Conservation (phyloP, 2,797 vertebrate species). For the Tamandua tetradactyla region DNA sequence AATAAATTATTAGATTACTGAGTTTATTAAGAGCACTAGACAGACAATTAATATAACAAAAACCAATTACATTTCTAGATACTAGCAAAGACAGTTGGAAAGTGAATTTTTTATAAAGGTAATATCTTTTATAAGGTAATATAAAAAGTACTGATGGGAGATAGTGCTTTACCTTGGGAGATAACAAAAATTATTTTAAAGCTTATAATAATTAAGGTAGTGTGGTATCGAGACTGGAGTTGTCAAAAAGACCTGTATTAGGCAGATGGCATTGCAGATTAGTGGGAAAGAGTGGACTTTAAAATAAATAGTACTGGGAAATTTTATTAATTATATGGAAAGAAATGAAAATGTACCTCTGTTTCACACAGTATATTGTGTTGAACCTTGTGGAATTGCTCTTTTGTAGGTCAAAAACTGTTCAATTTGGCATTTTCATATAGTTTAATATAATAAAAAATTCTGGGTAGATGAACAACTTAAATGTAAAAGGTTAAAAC, state of each 20-base stretch:
- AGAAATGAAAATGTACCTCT: not conserved
- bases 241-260: not conserved
- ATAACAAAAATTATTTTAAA: slow-evolving; percentile 13
- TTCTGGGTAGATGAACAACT: slow-evolving; percentile 4
- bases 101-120: not conserved
- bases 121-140: not conserved
- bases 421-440: not conserved
- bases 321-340: not conserved
- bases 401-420: not conserved
- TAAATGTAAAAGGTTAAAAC: slow-evolving; percentile 25
- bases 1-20: slow-evolving; percentile 29
- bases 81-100: not conserved
- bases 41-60: not conserved
- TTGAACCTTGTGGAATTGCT: not conserved
- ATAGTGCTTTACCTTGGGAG: not conserved
- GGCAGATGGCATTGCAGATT: not conserved
- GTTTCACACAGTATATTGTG: not conserved
- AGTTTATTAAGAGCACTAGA: slow-evolving; percentile 15
- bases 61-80: not conserved
- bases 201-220: not conserved
- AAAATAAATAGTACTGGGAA: not conserved
- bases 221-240: not conserved
- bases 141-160: not conserved
- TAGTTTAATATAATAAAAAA: not conserved
- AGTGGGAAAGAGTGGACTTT: not conserved